Evolutionary conservation across 2,888 invertebrate genomes (phyloP), one percentile per base, ranked within the genome.

Genomic region (Drosophila fulvimacula): DNA sequence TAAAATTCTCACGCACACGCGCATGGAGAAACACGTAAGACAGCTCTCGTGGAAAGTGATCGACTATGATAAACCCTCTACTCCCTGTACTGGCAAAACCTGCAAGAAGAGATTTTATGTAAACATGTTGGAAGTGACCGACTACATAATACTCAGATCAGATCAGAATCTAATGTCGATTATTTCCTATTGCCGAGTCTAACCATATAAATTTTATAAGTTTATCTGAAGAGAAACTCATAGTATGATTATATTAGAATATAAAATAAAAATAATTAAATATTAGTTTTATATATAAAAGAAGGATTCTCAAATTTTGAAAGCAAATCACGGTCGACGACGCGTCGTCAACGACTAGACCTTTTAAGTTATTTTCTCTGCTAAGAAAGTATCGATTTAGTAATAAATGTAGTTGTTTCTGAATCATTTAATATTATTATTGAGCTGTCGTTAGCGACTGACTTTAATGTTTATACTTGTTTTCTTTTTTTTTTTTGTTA

Each of bases 1-100:
- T 58, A 38, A 30, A 10, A 55, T 41, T 41, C 15, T 55, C 19
- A 41, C 17, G 17, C 39, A 55, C 3, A 30, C 24, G 32, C 13
- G 27, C 11, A 30, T 11, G 30, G 5, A 1, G 6, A 11, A 48
- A 48, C 46, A 48, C 17, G 27, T 48, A 48, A 30, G 30, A 27
- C 46, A 30, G 27, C 46, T 48, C 30, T 6, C 27, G n/a, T 11
- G 44, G 11, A 48, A 48, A 27, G 27, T 15, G 7, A 11, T 21
- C 27, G 10, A 27, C 46, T 46, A 15, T 44, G 15, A 10, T 2
- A 10, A 46, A 9, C 46, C 10, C 46, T 17, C n/a, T 10, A 9
- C 24, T n/a, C 9, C 21, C n/a, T 38, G 7, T 5, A 38, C n/a
- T 6, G 13, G 6, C 41, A 21, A 3, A 13, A 42, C 41, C 19